phyloP scores from a whole-genome alignment of 2,888 invertebrate genomes.

The Acheta domesticus region DNA sequence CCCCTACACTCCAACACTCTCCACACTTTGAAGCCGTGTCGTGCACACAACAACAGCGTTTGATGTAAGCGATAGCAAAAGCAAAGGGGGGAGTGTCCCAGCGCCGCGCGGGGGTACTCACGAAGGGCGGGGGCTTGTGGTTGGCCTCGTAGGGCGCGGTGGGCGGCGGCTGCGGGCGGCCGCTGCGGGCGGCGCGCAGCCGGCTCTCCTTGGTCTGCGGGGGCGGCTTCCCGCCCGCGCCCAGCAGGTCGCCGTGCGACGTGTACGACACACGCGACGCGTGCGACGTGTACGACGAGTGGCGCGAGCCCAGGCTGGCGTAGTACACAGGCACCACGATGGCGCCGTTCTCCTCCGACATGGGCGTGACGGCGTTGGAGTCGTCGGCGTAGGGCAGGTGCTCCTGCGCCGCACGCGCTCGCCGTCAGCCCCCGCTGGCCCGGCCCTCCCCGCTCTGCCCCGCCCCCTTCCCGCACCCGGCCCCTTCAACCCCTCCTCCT shows the following conservation, averaged over 20 bases:
- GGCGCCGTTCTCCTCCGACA: conserved; percentile 96
- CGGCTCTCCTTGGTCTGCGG: conserved; percentile 83
- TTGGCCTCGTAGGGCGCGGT: conserved; percentile 40
- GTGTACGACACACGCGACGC: conserved; percentile 91
- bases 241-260: conserved; percentile 86
- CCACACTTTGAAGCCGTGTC: too few species aligned
- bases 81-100: too few species aligned
- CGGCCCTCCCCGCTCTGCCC: background rate
- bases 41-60: too few species aligned
- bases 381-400: conserved; percentile 96
- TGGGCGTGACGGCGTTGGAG: conserved; percentile 94
- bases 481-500: background rate
- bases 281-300: conserved; percentile 94
- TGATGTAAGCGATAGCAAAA: too few species aligned
- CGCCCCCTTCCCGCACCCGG: background rate
- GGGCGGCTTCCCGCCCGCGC: conserved; percentile 57
- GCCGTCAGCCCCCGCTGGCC: background rate
- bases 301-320: conserved; percentile 83
- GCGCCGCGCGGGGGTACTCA: background rate
- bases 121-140: conserved; percentile 45
- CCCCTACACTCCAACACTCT: too few species aligned
- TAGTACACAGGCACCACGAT: conserved; percentile 90
- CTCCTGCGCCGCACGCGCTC: conserved; percentile 52
- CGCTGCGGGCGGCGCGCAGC: conserved; percentile 69
- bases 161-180: conserved; percentile 42